Conservation (phyloP, 2,888 invertebrate species). For the Exocentrus adspersus region DNA sequence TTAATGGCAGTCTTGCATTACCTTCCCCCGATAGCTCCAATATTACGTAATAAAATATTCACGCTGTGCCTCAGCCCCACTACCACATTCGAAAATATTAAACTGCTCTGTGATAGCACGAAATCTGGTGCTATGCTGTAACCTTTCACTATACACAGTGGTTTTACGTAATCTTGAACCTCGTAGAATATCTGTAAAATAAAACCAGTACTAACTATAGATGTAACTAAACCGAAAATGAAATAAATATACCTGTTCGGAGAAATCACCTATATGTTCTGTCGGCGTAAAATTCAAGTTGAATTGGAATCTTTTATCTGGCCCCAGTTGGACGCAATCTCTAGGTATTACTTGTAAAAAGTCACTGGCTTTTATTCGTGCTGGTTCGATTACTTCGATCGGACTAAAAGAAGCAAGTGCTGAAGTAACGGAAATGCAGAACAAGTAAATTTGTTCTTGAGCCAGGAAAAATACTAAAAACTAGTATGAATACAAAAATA, state of each 20-base stretch:
- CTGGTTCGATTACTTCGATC: constrained; percentile 6
- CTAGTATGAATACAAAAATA: too few relatives aligned
- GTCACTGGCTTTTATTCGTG: constrained; percentile 22
- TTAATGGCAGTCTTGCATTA: constrained; percentile 46
- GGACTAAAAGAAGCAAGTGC: constrained; percentile 10
- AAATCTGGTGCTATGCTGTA: constrained; percentile 66
- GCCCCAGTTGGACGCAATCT: constrained; percentile 50
- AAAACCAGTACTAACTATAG: not conserved
- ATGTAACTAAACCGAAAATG: not conserved
- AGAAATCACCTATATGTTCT: constrained; percentile 55
- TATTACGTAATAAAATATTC: constrained; percentile 66
- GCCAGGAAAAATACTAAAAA: too few relatives aligned
- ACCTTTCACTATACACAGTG: constrained; percentile 67
- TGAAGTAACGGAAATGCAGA: not conserved
- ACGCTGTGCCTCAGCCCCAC: constrained; percentile 62
- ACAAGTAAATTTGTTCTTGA: too few relatives aligned
- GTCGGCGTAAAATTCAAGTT: constrained; percentile 59
- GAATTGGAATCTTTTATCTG: constrained; percentile 57
- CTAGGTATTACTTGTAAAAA: constrained; percentile 54
- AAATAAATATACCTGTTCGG: constrained; percentile 51
- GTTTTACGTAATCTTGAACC: constrained; percentile 64
- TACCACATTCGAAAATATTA: constrained; percentile 68
- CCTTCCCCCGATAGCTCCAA: constrained; percentile 68
- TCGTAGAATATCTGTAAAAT: constrained; percentile 63
- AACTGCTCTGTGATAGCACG: constrained; percentile 62